Base-by-base conservation (phyloP, 2,888 invertebrate species). In the Metopia argyrocephala region DNA sequence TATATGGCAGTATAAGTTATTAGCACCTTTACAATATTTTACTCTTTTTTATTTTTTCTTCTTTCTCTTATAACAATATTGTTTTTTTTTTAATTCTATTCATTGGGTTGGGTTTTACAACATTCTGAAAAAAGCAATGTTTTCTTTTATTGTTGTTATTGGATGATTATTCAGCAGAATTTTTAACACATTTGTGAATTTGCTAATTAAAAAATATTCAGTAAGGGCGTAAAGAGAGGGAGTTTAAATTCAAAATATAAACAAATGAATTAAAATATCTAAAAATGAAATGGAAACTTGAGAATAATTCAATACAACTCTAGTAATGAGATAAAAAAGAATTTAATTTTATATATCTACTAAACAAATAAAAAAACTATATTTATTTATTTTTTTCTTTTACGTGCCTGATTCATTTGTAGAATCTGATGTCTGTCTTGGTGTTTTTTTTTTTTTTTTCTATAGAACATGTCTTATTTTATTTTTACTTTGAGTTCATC, bases 401-500 rank as follows among this genome's bases (percentile, higher is more conserved):
- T n/a, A n/a, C n/a, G n/a, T n/a, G n/a, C n/a, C n/a, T n/a, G n/a
- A n/a, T n/a, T n/a, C n/a, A n/a, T n/a, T n/a, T n/a, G n/a, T n/a
- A n/a, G n/a, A n/a, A n/a, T n/a, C n/a, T n/a, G n/a, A n/a, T n/a
- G n/a, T n/a, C n/a, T n/a, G n/a, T n/a, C n/a, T n/a, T n/a, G n/a
- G n/a, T n/a, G n/a, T n/a, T n/a, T n/a, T n/a, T n/a, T n/a, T n/a
- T 48, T 45, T n/a, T 54, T 54, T 28, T 25, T 45, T 1, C 3
- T 45, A 7, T n/a, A 64, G 21, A 12, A n/a, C n/a, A n/a, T n/a
- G n/a, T n/a, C n/a, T n/a, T n/a, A n/a, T n/a, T n/a, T 57, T n/a
- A 18, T 65, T 31, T 45, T 74, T 25, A 27, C 9, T 66, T 52
- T 18, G 20, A 57, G 64, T 65, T 65, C 46, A 38, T 57, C 48